Base-by-base conservation (phyloP, 2,797 vertebrate species). In the Enoplosus armatus region DNA sequence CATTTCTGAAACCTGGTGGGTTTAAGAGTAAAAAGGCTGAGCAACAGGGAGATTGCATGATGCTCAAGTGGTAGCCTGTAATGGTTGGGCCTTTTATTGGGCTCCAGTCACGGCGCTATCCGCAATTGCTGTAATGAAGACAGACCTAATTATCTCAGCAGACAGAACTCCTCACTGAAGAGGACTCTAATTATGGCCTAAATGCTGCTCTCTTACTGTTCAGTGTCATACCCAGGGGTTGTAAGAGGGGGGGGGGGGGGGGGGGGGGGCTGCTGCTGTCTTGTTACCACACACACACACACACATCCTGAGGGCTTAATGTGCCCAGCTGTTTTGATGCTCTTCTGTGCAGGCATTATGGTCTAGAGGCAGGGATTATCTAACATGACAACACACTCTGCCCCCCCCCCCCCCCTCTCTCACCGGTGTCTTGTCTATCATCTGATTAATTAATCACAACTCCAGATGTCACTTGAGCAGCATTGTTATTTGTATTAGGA, bases 181-280 rank as follows among this genome's bases (percentile, higher is more conserved):
- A 85, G 73, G 74, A 83, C 84, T 88, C 86, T 93, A 91, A 94
- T 93, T 90, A 89, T 86, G 82, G 75, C 76, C 85, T 86, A 79
- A 89, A 84, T 81, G 86, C 63, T 82, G 82, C 80, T 78, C 80
- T 79, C 82, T 79, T 43, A 68, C 79, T 86, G 89, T 76, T 78
- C 56, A 79, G 79, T 76, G 79, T 86, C 74, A 70, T 65, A 77
- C 72, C 83, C 62, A 16, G 53, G 73, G 85, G 88, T 89, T 79
- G 79, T 12, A 26, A 58, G 50, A 53, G 72, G 65, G 48, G 8
- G 33, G 48, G 55, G 74, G 55, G 72, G 65, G 48, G 8, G 33
- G 48, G 55, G 74, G 68, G 48, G 9, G 9, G 63, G 43, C 50
- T 71, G 65, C 80, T 79, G 67, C 69, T 72, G 80, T 79, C 71